Conservation (phyloP, 2,113 vertebrate species). For the Aegotheles bennettii region DNA sequence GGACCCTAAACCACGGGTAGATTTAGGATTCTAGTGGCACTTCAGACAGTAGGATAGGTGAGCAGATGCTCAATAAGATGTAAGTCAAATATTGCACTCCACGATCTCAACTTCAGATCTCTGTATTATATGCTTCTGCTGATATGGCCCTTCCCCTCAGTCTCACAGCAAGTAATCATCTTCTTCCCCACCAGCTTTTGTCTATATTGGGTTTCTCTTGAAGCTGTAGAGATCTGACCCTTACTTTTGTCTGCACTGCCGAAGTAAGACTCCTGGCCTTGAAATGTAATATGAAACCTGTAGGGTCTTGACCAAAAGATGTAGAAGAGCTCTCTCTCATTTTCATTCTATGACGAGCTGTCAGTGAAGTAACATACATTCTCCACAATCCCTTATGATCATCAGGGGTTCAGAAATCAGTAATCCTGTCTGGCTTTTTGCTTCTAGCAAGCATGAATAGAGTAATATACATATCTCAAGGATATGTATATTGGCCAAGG, state of each 20-base stretch:
- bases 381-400: neutral
- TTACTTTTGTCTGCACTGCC: neutral
- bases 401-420: neutral
- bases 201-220: neutral
- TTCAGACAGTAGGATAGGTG: neutral
- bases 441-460: neutral
- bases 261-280: neutral
- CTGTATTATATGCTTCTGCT: neutral
- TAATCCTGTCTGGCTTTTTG: neutral
- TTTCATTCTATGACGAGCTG: neutral
- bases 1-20: neutral
- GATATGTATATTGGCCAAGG: neutral
- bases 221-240: neutral
- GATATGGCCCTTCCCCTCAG: neutral
- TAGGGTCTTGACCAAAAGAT: neutral
- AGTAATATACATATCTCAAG: neutral
- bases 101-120: neutral
- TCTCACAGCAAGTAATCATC: neutral
- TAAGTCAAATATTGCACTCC: neutral
- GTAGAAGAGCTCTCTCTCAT: neutral
- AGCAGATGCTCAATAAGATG: neutral
- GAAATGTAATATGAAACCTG: neutral
- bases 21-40: neutral
- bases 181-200: neutral
- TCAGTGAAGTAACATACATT: neutral